Evolutionary conservation across 2,888 invertebrate species (phyloP), one percentile per base, ranked within the genome.

Genomic region (Pristionchus arcanus): DNA sequence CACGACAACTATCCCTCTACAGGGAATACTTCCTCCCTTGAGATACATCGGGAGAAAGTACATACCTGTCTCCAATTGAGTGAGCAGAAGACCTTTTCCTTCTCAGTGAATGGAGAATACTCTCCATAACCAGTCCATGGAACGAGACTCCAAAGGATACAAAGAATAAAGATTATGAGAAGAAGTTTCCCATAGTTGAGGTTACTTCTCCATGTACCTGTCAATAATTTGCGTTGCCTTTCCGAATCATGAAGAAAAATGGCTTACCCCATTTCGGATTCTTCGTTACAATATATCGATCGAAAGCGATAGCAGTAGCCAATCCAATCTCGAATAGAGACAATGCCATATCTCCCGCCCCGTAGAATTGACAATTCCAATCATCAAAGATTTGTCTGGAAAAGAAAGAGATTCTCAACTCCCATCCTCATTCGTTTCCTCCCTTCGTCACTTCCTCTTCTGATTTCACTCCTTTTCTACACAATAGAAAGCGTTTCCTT

Each of bases 211-310:
- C 92, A 93, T 86, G 91, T 91, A 15, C 92, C 91, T 91, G 49
- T 19, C 15, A 83, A 31, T 31, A n/a, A 15, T 9, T 59, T 68
- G 15, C 9, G 16, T 31, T 7, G 31, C 5, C 13, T 1, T 34
- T 28, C 34, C 5, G n/a, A n/a, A n/a, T n/a, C n/a, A n/a, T 9
- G 19, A 25, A 7, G 63, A 25, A 0, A 9, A 63, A 63, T 71
- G 25, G 0, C 90, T 71, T 34, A 92, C 93, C 93, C 93, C 93
- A 93, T 91, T 93, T 93, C 16, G 93, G 93, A 34, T 90, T 83
- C 66, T 91, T 90, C 25, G 93, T 92, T n/a, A 92, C 91, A 53
- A 93, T 92, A 87, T 93, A 93, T 83, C 93, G 92, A 89, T 93
- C 93, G 90, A 93, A 92, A 16, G 92, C 92, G 66, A 93, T 92